Evolutionary conservation across 2,797 vertebrate species (phyloP), one percentile per base, ranked within the genome.

Genomic region (Sternotherus odoratus): DNA sequence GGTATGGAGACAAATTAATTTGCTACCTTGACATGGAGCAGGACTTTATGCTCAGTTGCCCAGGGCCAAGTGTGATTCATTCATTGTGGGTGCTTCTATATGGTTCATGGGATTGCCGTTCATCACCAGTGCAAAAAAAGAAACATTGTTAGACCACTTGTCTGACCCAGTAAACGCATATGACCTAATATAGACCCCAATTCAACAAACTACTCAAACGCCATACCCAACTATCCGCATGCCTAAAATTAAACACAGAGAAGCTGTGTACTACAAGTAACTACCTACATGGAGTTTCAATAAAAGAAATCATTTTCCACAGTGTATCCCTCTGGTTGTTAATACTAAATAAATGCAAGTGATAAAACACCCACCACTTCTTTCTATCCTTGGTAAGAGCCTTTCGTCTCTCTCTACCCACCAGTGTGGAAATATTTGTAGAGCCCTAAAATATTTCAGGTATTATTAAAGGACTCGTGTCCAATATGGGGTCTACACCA

Each of bases 261-360:
- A 94, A 96, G 95, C 93, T 91, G 87, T 95, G 88, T 50, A 77
- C 82, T 95, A 94, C 89, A 93, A 93, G 89, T 33, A 93, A 85
- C 87, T 92, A 89, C 90, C 92, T 93, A 93, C 82, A 91, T 49
- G 36, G 81, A 94, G 69, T 94, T 95, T 87, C 82, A 4, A 8
- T 94, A 92, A 94, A 92, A 95, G 28, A 95, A 95, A 94, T 13
- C 80, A 92, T 94, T 95, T 96, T 96, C 88, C 91, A 94, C 86
- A 91, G 78, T 88, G 80, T 92, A 96, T 96, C 91, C 63, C 96
- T 94, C 88, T 86, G 81, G 87, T 86, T 90, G 69, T 96, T 95
- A 96, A 93, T 57, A 80, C 53, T 79, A 93, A 94, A 95, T 91
- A 95, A 80, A 82, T 93, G 56, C 39, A 53, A 88, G 75, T 84